Evolutionary conservation across 2,113 vertebrate genomes (phyloP).

Genomic region (Alligator sinensis): DNA sequence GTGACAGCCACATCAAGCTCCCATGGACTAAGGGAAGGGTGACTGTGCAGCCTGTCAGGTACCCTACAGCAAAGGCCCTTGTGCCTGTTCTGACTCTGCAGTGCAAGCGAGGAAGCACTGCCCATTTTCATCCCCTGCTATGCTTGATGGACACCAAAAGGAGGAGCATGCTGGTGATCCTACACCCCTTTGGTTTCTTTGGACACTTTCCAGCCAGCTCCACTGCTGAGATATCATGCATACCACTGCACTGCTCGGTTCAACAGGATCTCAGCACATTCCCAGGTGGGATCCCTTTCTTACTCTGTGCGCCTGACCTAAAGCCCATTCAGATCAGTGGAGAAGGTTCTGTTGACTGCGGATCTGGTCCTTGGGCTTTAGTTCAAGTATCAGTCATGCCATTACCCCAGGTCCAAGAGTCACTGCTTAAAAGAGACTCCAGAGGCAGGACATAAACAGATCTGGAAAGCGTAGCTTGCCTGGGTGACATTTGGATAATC

Average conservation of each 20-base stretch:
- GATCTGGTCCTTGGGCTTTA: neutral
- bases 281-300: neutral
- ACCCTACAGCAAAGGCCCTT: no score
- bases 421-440: neutral
- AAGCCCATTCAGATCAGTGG: neutral
- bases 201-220: neutral
- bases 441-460: neutral
- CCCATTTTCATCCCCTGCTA: no score
- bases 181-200: neutral
- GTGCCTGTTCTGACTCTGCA: no score
- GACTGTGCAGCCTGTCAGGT: no score
- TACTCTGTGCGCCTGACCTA: neutral
- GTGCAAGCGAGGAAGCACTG: no score
- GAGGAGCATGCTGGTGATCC: neutral
- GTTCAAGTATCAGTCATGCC: neutral
- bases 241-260: neutral
- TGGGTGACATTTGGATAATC: neutral
- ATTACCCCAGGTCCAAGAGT: neutral
- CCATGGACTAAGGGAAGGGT: no score
- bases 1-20: no score
- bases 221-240: neutral
- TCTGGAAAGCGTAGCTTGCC: neutral
- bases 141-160: neutral
- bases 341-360: accelerated
- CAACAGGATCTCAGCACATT: neutral